A percentile compares a stretch with the other conserved stretches of the same genome.
Conservation (phyloP, 1,140 invertebrate species). For the Atta colombica region DNA sequence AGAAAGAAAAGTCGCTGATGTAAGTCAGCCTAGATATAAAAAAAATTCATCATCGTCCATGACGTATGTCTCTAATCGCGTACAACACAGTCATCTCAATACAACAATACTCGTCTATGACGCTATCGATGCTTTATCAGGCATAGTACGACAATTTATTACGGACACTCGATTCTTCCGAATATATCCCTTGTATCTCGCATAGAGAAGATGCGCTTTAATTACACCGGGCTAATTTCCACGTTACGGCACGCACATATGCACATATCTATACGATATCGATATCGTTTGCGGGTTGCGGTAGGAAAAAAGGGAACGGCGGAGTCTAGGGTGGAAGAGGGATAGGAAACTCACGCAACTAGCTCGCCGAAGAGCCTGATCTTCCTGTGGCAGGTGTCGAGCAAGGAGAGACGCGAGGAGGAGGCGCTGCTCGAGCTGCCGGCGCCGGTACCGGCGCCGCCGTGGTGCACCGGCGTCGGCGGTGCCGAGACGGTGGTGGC, state of each 20-base stretch:
- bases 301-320: slow-evolving; percentile 6
- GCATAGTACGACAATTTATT: background rate
- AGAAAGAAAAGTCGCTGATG: slow-evolving; percentile 57
- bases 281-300: slow-evolving; percentile 7
- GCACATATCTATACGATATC: slow-evolving; percentile 62
- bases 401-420: slow-evolving; percentile 88
- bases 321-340: background rate
- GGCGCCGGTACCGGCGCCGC: slow-evolving; percentile 71
- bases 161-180: slow-evolving; percentile 2
- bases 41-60: slow-evolving; percentile 2
- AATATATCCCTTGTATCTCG: background rate
- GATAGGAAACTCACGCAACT: slow-evolving; percentile 89
- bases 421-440: slow-evolving; percentile 80
- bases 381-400: slow-evolving; percentile 91
- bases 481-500: too few relatives aligned
- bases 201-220: slow-evolving; percentile 21
- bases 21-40: background rate
- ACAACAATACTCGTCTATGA: background rate
- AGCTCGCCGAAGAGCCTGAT: slow-evolving; percentile 90
- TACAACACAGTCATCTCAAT: slow-evolving; percentile 20
- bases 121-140: background rate
- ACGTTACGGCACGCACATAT: slow-evolving; percentile 20
- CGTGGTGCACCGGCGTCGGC: too few relatives aligned
- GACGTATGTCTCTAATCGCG: slow-evolving; percentile 22
- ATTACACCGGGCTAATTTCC: slow-evolving; percentile 9